A percentile compares a stretch with the other conserved stretches of the same genome.
Conservation (phyloP, 2,113 vertebrate genomes). For the Micromys minutus region DNA sequence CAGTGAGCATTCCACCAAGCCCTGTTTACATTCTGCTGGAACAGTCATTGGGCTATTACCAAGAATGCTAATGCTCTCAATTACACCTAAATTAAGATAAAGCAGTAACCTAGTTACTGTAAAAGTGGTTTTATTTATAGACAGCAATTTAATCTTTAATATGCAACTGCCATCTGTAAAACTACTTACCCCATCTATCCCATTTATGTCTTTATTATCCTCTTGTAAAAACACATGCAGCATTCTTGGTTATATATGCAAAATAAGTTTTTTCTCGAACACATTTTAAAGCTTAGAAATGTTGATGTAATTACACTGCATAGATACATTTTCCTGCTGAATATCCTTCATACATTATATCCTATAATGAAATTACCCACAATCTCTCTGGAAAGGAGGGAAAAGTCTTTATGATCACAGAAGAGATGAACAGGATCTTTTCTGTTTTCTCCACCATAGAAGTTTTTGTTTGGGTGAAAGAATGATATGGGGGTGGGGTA, state of each 20-base stretch:
- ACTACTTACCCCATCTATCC: slow-evolving; percentile 78
- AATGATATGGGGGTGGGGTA: not conserved
- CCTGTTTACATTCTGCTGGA: slow-evolving; percentile 57
- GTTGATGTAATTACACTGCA: slow-evolving; percentile 59
- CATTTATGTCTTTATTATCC: slow-evolving; percentile 77
- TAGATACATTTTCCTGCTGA: slow-evolving; percentile 11
- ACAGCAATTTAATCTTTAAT: slow-evolving; percentile 81
- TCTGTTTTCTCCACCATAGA: not conserved
- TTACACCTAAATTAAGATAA: slow-evolving; percentile 75
- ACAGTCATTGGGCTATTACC: slow-evolving; percentile 50
- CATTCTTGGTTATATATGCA: slow-evolving; percentile 40
- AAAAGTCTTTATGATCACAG: not conserved
- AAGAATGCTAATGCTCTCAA: slow-evolving; percentile 75
- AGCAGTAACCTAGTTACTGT: slow-evolving; percentile 80
- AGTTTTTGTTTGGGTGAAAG: not conserved
- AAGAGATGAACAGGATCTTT: not conserved
- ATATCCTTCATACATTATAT: slow-evolving; percentile 63
- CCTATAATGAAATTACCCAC: slow-evolving; percentile 64
- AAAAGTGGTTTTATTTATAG: slow-evolving; percentile 82
- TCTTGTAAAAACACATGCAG: slow-evolving; percentile 73
- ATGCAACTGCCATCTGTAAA: slow-evolving; percentile 79
- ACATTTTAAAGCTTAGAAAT: slow-evolving; percentile 68
- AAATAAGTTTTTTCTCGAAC: slow-evolving; percentile 64
- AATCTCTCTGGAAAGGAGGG: slow-evolving; percentile 13
- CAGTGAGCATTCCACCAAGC: not conserved